These are phyloP conservation scores for Lineus longissimus DNA, from an alignment of 1,140 invertebrate species.

Conservation along the genomic window DNA sequence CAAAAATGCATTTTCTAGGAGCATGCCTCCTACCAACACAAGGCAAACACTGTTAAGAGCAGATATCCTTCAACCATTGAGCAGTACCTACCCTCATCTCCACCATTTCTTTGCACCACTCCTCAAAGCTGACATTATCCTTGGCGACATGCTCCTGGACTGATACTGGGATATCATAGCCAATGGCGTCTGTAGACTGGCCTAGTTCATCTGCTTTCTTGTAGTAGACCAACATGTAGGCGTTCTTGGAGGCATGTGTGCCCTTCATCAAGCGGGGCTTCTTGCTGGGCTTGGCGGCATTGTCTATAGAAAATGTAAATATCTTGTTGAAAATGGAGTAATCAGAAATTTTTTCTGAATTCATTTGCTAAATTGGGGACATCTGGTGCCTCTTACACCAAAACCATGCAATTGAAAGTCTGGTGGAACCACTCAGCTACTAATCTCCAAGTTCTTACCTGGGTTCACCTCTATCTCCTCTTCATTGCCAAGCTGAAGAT, in stretches of 20 bases:
- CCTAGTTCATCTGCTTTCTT: slow-evolving; percentile 5
- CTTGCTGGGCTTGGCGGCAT: slow-evolving; percentile 5
- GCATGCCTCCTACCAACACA: too few relatives aligned
- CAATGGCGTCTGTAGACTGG: neutral
- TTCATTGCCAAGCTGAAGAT: slow-evolving; percentile 56
- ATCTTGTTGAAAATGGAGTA: too few relatives aligned
- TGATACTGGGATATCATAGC: slow-evolving; percentile 28
- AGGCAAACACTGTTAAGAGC: too few relatives aligned
- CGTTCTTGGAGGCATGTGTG: slow-evolving; percentile 56
- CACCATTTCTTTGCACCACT: slow-evolving; percentile 46
- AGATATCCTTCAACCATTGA: too few relatives aligned
- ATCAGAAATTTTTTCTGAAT: too few relatives aligned
- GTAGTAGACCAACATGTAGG: slow-evolving; percentile 67
- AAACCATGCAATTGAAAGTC: too few relatives aligned
- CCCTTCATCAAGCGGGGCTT: slow-evolving; percentile 45
- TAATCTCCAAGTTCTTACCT: too few relatives aligned
- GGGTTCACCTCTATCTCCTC: slow-evolving; percentile 54
- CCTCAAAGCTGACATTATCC: slow-evolving; percentile 55
- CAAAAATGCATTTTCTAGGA: too few relatives aligned
- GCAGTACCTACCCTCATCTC: slow-evolving; percentile 37
- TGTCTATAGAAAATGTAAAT: neutral
- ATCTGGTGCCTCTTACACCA: too few relatives aligned
- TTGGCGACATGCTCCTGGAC: slow-evolving; percentile 42
- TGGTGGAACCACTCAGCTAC: too few relatives aligned
- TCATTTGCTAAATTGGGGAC: too few relatives aligned